Conservation (phyloP, 2,888 invertebrate species). For the Julus scanicus region DNA sequence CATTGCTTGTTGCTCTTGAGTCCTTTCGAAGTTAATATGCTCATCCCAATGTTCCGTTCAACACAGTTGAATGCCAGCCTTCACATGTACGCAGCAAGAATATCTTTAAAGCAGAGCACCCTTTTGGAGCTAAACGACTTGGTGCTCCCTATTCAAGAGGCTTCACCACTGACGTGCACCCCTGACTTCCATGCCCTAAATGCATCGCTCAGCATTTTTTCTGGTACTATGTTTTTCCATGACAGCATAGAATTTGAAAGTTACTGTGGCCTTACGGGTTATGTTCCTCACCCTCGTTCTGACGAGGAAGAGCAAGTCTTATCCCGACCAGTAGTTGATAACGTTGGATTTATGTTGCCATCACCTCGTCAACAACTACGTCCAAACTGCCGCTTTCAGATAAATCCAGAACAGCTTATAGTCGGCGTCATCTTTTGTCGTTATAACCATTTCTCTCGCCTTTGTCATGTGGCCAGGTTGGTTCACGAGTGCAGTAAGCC, state of each 20-base stretch:
- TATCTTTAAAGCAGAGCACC: neutral
- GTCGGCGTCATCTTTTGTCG: neutral
- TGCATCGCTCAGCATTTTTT: neutral
- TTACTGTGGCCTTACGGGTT: neutral
- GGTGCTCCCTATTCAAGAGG: neutral
- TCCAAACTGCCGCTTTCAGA: neutral
- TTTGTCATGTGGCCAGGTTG: neutral
- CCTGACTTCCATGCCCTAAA: neutral
- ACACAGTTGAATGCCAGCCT: neutral
- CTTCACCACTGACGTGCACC: neutral
- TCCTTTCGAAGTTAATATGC: neutral
- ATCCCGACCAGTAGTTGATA: neutral
- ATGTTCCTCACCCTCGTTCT: neutral
- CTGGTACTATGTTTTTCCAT: neutral
- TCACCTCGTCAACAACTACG: neutral
- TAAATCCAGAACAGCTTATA: neutral
- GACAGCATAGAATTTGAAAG: neutral
- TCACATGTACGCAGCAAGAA: neutral
- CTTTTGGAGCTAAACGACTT: neutral
- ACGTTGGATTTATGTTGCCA: neutral
- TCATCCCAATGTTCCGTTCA: neutral
- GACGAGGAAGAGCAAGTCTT: neutral
- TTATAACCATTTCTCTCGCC: neutral
- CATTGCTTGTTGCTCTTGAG: neutral
- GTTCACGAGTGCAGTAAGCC: neutral